Percentiles rank a stretch among this genome's conserved stretches.
Conservation (phyloP, 1,140 invertebrate species). For the Megathymus violae region DNA sequence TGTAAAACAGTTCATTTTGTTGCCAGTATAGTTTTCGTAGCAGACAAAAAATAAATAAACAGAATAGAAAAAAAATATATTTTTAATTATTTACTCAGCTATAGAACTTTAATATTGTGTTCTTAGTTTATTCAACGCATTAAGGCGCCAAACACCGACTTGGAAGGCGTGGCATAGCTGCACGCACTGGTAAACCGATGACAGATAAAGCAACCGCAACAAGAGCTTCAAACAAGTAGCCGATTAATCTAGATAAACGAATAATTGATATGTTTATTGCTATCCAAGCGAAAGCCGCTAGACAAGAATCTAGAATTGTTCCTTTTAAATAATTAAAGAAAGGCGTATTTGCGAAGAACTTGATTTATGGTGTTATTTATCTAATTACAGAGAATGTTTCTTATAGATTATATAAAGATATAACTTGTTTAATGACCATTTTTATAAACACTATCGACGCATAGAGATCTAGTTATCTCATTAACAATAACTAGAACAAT, state of each 20-base stretch:
- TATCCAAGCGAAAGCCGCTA: slow-evolving; percentile 9
- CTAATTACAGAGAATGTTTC: too few species aligned
- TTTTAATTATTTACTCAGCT: too few species aligned
- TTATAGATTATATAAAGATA: neutral
- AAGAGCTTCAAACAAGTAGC: slow-evolving; percentile 29
- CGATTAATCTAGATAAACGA: slow-evolving; percentile 29
- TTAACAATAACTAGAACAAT: neutral
- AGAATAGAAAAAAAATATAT: too few species aligned
- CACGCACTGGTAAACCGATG: slow-evolving; percentile 28
- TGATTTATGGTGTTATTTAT: too few species aligned
- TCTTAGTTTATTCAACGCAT: slow-evolving; percentile 14
- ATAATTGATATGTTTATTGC: slow-evolving; percentile 29
- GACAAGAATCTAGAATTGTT: slow-evolving; percentile 18
- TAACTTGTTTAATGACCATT: neutral
- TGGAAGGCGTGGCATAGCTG: slow-evolving; percentile 24
- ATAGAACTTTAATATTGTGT: slow-evolving; percentile 5
- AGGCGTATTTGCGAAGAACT: neutral
- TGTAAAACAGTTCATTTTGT: too few species aligned
- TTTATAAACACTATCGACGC: neutral
- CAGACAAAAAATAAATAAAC: too few species aligned
- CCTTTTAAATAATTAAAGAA: neutral
- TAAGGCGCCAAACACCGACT: slow-evolving; percentile 15
- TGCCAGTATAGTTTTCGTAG: too few species aligned
- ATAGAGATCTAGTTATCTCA: neutral
- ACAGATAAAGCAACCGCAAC: slow-evolving; percentile 27